phyloP scores from a whole-genome alignment of 2,888 invertebrate species.

The Acronicta psi region DNA sequence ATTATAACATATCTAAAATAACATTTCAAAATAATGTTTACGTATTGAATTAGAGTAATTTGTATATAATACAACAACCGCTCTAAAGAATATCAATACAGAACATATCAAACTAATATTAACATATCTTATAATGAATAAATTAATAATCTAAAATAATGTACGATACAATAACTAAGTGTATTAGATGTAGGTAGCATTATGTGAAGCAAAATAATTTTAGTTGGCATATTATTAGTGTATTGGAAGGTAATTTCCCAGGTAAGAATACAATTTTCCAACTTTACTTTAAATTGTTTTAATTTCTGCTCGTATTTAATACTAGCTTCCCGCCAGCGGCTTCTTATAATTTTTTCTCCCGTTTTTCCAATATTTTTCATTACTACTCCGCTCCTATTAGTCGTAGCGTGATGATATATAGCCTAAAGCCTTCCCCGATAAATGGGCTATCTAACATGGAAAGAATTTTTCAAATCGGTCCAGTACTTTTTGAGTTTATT shows the following conservation, averaged over 20 bases:
- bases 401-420: too few species aligned
- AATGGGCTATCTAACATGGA: too few species aligned
- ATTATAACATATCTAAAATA: conserved; percentile 60
- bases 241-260: conserved; percentile 16
- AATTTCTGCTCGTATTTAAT: neutral
- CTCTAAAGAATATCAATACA: conserved; percentile 88
- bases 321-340: too few species aligned
- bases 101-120: conserved; percentile 82
- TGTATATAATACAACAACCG: conserved; percentile 84
- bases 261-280: conserved; percentile 34
- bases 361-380: too few species aligned
- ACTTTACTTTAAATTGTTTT: neutral
- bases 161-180: conserved; percentile 6
- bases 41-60: conserved; percentile 82
- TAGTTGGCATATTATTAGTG: conserved; percentile 12
- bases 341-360: too few species aligned
- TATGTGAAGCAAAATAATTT: conserved; percentile 27
- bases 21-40: conserved; percentile 57
- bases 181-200: conserved; percentile 5
- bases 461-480: too few species aligned
- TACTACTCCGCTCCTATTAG: too few species aligned
- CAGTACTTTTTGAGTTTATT: too few species aligned
- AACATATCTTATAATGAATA: conserved; percentile 41
- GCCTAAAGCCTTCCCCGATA: too few species aligned
- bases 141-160: conserved; percentile 26